Base-by-base conservation (phyloP, 2,888 invertebrate genomes). In the Masnerella sp. region DNA sequence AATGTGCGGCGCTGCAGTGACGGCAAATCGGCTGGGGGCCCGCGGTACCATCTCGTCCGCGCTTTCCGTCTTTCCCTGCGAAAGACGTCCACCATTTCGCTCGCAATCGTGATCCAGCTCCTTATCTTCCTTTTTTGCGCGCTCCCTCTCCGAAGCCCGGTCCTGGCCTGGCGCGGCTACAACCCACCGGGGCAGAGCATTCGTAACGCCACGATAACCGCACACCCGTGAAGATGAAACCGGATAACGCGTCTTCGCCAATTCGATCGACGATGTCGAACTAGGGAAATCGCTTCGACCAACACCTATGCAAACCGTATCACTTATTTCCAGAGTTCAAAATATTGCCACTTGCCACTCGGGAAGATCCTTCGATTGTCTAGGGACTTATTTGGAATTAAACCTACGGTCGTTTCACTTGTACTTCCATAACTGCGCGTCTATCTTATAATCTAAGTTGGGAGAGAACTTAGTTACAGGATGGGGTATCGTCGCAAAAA, bases 1-100 rank as follows among this genome's bases (percentile, higher is more conserved):
- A 80, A 77, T 77, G 78, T 77, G 77, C 73, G 67, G 69, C 64
- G 70, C 62, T 73, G 64, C 74, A 69, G 75, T 69, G 68, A 75
- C 70, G 75, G 69, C 71, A 61, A 65, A 74, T 72, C 74, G 71
- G 74, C 49, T 72, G 61, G 67, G 74, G 67, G 62, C 59, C 67
- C 58, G 52, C 42, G 69, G 69, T 62, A 73, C 74, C 69, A 51
- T 74, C 74, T 54, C 69, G 54, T n/a, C 36, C 38, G 36, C 52
- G 70, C 74, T 64, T 75, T 75, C 64, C 72, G 64, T 70, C 73
- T 42, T 45, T 56, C 62, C 59, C 70, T 59, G 52, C 68, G 43
- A 59, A 64, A 61, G 32, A 70, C 58, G 38, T 56, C 49, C 54
- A 61, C 51, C 47, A 49, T 70, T 70, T 58, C 32, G 51, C 49